These are phyloP conservation scores for Linnaemya tessellans DNA, from an alignment of 2,888 invertebrate genomes.

Conservation along the genomic window DNA sequence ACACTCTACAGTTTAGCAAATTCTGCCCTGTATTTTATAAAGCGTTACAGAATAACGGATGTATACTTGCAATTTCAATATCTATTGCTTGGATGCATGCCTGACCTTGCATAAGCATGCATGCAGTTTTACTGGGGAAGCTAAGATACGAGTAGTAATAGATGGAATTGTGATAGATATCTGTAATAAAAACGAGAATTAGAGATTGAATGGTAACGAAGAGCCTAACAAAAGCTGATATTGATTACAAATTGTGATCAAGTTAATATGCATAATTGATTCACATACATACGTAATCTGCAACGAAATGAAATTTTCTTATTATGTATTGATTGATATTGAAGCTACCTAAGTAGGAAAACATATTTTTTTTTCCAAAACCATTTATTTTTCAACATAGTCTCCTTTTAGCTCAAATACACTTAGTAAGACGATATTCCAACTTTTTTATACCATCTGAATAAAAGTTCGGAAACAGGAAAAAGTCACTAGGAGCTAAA, in stretches of 20 bases:
- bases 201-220: constrained; percentile 9
- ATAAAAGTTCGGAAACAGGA: too few species aligned
- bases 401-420: too few species aligned
- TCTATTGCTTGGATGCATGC: neutral
- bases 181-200: constrained; percentile 30
- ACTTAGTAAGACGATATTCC: too few species aligned
- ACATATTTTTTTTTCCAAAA: too few species aligned
- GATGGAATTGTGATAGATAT: neutral
- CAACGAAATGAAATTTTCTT: neutral
- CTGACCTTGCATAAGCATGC: neutral
- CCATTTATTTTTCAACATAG: too few species aligned
- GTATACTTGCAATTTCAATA: constrained; percentile 4
- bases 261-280: constrained; percentile 32
- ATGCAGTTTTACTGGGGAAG: constrained; percentile 8
- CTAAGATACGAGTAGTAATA: too few species aligned
- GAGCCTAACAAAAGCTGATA: neutral
- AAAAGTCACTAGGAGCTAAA: too few species aligned
- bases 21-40: neutral
- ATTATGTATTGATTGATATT: neutral
- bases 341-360: too few species aligned
- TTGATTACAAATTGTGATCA: constrained; percentile 10
- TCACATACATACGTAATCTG: neutral
- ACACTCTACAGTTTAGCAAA: constrained; percentile 33
- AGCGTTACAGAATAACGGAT: constrained; percentile 17
- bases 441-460: too few species aligned